Evolutionary conservation across 2,113 vertebrate species (phyloP).

Genomic region (Pseudorhombus dupliciocellatus): DNA sequence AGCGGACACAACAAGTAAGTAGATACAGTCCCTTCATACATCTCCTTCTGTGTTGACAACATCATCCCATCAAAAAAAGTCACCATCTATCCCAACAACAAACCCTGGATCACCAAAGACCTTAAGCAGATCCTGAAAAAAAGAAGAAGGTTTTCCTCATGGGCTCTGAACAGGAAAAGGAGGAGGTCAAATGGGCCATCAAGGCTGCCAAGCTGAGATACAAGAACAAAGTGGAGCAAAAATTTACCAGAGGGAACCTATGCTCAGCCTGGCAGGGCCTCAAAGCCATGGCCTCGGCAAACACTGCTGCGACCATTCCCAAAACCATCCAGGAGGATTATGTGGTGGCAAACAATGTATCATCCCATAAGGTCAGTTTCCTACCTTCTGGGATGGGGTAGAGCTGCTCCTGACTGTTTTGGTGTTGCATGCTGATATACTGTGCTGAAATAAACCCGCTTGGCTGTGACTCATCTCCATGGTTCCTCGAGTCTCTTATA

Average conservation of each 20-base stretch:
- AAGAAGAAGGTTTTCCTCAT: neutral
- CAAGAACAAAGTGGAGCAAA: neutral
- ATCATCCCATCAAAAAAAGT: neutral
- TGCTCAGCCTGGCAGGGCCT: neutral
- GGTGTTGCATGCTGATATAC: too few relatives aligned
- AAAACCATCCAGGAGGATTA: too few relatives aligned
- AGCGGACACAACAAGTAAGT: neutral
- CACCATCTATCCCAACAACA: conserved; percentile 1
- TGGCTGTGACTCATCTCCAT: too few relatives aligned
- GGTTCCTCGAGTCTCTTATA: too few relatives aligned
- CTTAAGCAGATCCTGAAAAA: neutral
- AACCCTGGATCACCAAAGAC: neutral
- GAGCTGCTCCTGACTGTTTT: too few relatives aligned
- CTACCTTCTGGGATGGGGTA: too few relatives aligned
- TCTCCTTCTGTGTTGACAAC: conserved; percentile 8
- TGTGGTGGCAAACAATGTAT: too few relatives aligned
- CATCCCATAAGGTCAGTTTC: too few relatives aligned
- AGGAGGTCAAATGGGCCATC: neutral
- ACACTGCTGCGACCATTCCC: neutral
- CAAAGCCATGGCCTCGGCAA: neutral
- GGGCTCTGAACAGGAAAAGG: neutral
- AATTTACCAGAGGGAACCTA: neutral
- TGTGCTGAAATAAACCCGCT: too few relatives aligned
- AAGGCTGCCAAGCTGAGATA: conserved; percentile 2
- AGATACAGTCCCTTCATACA: neutral